Evolutionary conservation across 2,888 invertebrate species (phyloP).

Genomic region (Anthophora plumipes): DNA sequence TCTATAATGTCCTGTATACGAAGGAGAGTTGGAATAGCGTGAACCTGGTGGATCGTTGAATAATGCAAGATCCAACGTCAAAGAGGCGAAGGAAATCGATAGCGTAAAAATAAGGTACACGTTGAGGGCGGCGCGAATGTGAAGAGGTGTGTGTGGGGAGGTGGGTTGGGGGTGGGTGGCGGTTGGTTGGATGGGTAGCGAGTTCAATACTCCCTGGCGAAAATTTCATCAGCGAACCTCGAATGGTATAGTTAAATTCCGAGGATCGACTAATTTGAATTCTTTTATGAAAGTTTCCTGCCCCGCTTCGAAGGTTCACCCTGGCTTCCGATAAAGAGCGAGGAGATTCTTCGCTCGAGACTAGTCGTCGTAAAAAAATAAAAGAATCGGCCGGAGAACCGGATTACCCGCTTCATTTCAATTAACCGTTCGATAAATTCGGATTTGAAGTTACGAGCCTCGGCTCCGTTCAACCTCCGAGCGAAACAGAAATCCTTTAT

Average conservation of each 20-base stretch:
- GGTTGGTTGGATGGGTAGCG: slow-evolving; percentile 7
- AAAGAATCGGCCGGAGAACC: slow-evolving; percentile 30
- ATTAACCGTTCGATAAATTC: slow-evolving; percentile 58
- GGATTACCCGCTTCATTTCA: slow-evolving; percentile 54
- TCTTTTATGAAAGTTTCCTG: slow-evolving; percentile 70
- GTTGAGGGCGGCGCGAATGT: slow-evolving; percentile 52
- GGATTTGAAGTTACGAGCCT: slow-evolving; percentile 21
- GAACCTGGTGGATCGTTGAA: slow-evolving; percentile 60
- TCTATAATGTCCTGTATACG: slow-evolving; percentile 54
- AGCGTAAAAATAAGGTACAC: slow-evolving; percentile 74
- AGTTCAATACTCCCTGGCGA: slow-evolving; percentile 68
- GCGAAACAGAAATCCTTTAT: slow-evolving; percentile 16
- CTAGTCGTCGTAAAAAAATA: background rate
- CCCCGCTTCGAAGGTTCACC: slow-evolving; percentile 37
- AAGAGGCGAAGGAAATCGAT: slow-evolving; percentile 71
- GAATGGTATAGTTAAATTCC: slow-evolving; percentile 71
- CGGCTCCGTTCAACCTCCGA: slow-evolving; percentile 1
- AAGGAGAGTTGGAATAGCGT: slow-evolving; percentile 45
- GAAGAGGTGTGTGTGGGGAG: background rate
- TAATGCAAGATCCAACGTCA: slow-evolving; percentile 70
- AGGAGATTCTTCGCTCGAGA: slow-evolving; percentile 46
- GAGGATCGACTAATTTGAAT: slow-evolving; percentile 71
- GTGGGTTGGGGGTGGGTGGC: slow-evolving; percentile 38
- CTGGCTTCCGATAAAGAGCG: slow-evolving; percentile 48
- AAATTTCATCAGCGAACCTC: slow-evolving; percentile 69